Conservation (phyloP, 2,888 invertebrate species). For the Blomia tropicalis region DNA sequence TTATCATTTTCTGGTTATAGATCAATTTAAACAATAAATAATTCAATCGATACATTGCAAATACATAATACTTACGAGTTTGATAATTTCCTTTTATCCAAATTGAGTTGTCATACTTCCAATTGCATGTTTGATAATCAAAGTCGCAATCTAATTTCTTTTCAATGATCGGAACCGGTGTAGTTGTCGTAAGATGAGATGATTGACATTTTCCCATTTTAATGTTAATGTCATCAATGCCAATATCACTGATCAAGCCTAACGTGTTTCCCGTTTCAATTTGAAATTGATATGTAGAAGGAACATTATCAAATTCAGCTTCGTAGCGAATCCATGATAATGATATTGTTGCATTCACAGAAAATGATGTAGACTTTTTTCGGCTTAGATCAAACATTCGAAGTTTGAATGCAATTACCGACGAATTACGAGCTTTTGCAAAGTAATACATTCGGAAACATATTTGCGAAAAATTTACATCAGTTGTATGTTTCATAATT, state of each 20-base stretch:
- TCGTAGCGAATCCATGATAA: neutral
- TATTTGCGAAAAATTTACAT: neutral
- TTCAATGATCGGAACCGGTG: neutral
- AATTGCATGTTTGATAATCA: conserved; percentile 8
- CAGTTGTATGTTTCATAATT: neutral
- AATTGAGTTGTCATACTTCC: neutral
- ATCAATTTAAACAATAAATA: neutral
- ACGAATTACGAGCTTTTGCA: neutral
- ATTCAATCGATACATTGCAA: neutral
- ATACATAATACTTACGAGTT: neutral
- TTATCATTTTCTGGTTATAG: neutral
- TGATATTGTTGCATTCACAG: neutral
- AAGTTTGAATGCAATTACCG: neutral
- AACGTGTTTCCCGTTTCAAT: neutral
- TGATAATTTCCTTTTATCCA: neutral
- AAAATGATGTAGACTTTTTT: neutral
- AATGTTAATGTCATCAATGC: conserved; percentile 28
- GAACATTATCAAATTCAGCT: neutral
- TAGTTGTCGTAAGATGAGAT: neutral
- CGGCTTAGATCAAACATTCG: neutral
- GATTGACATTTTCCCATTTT: neutral
- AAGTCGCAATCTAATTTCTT: conserved; percentile 18
- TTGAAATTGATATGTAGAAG: neutral
- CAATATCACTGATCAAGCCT: conserved; percentile 27
- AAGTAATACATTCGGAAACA: conserved; percentile 10